These are phyloP conservation scores for Rhopalosiphum maidis DNA, from an alignment of 1,140 invertebrate species.

Conservation along the genomic window DNA sequence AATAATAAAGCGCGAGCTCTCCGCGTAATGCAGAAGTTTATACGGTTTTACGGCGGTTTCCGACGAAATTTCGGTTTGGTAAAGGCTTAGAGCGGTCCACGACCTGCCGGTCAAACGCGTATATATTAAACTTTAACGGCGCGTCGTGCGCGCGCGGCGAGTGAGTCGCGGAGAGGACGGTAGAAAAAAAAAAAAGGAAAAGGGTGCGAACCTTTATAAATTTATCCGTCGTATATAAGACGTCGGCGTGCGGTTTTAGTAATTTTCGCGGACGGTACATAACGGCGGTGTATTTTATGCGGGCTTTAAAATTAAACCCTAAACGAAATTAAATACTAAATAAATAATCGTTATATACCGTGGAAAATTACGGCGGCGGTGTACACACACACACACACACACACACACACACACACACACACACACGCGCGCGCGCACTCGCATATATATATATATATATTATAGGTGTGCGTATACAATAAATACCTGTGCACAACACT, in stretches of 20 bases:
- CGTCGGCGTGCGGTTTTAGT: not conserved
- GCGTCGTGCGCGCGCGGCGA: not conserved
- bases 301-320: constrained; percentile 41
- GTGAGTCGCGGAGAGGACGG: not conserved
- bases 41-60: constrained; percentile 8
- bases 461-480: not conserved
- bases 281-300: not conserved
- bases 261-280: not conserved
- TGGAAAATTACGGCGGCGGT: constrained; percentile 6
- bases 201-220: constrained; percentile 33
- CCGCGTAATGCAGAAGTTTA: not conserved
- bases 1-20: not conserved
- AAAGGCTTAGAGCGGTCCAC: not conserved
- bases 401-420: not conserved
- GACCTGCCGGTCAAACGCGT: not conserved
- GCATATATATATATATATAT: not conserved
- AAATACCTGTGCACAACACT: not conserved
- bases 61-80: constrained; percentile 6
- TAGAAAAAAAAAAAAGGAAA: not conserved
- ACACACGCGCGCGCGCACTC: not conserved
- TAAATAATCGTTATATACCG: constrained; percentile 41
- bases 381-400: too few species aligned
- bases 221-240: constrained; percentile 17
- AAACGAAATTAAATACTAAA: constrained; percentile 48
- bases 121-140: constrained; percentile 39